These are phyloP conservation scores for Synanthedon myopaeformis DNA, from an alignment of 2,888 invertebrate genomes.

Conservation along the genomic window DNA sequence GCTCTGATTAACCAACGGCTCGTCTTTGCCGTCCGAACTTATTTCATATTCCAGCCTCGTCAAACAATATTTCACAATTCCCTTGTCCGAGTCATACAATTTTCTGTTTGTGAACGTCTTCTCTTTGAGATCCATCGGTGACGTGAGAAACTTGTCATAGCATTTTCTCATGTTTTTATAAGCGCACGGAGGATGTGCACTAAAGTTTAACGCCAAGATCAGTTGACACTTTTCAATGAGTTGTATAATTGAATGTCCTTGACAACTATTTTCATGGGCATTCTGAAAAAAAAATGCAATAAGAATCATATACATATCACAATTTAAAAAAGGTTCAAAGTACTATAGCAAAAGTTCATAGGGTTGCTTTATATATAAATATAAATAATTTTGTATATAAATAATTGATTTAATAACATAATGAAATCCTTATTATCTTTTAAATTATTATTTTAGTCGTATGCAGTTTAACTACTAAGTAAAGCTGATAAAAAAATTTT, in stretches of 20 bases:
- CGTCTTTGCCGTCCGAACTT: conserved; percentile 35
- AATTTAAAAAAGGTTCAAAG: no score
- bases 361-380: no score
- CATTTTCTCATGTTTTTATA: conserved; percentile 32
- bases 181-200: conserved; percentile 47
- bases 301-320: neutral
- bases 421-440: no score
- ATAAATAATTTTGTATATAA: no score
- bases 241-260: conserved; percentile 26
- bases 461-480: no score
- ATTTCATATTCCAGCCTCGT: conserved; percentile 51
- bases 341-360: no score
- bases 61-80: conserved; percentile 50
- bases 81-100: conserved; percentile 34
- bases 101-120: conserved; percentile 44
- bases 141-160: conserved; percentile 43
- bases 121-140: conserved; percentile 36
- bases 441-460: no score
- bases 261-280: conserved; percentile 43
- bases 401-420: no score
- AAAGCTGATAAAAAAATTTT: no score
- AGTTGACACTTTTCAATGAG: conserved; percentile 46
- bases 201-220: conserved; percentile 39
- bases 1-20: conserved; percentile 35
- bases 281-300: conserved; percentile 45